These are phyloP conservation scores for Mnemiopsis leidyi DNA, from an alignment of 37 sponge, comb jelly and placozoan species.

Conservation along the genomic window DNA sequence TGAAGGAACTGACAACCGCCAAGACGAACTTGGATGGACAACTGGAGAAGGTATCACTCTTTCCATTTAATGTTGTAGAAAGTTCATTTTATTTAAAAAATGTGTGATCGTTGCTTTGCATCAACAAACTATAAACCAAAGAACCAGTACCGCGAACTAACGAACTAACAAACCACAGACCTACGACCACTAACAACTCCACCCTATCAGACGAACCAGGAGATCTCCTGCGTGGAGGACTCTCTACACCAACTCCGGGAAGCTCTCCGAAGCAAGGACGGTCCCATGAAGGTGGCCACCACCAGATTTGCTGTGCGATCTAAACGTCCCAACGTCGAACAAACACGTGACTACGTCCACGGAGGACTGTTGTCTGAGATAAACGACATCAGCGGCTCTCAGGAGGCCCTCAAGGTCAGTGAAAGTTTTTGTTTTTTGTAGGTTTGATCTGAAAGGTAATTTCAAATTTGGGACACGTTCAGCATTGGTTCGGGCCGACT, in stretches of 20 bases:
- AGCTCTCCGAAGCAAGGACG: conserved; percentile 54
- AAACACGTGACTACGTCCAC: conserved; percentile 32
- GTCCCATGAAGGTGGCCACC: conserved; percentile 56
- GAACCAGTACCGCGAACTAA: too few relatives aligned
- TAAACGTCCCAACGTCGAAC: conserved; percentile 60
- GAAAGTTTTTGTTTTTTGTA: not conserved
- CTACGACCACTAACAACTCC: too few relatives aligned
- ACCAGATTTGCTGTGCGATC: conserved; percentile 62
- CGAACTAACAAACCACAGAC: too few relatives aligned
- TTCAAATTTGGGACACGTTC: too few relatives aligned
- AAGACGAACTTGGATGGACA: conserved; percentile 37
- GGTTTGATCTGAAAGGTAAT: too few relatives aligned
- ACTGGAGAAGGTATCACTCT: conserved; percentile 52
- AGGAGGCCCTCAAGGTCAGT: conserved; percentile 49
- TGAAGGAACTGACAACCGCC: conserved; percentile 56
- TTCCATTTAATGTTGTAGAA: too few relatives aligned
- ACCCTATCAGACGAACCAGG: conserved; percentile 64
- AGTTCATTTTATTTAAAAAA: too few relatives aligned
- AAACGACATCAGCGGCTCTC: not conserved
- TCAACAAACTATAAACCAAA: too few relatives aligned
- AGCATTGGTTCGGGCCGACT: too few relatives aligned
- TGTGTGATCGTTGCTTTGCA: too few relatives aligned
- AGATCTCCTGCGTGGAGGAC: conserved; percentile 59
- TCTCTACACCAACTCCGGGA: conserved; percentile 59
- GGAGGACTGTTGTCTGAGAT: conserved; percentile 54